A percentile compares a stretch with the other conserved stretches of the same genome.
These are phyloP conservation scores for Spinus pinus DNA, from an alignment of 2,797 vertebrate species.

Conservation along the genomic window DNA sequence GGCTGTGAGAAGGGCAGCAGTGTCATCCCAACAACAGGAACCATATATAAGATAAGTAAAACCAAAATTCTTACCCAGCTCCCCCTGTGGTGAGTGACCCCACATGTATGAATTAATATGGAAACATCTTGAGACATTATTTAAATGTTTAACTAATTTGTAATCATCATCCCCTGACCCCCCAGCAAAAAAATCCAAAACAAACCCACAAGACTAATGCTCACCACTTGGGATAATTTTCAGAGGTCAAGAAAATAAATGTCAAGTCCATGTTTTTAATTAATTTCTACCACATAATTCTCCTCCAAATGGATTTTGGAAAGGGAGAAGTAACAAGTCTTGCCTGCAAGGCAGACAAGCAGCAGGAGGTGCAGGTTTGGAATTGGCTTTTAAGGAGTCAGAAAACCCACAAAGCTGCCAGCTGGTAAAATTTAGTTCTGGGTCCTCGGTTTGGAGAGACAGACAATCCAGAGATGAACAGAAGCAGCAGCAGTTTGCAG, in stretches of 20 bases:
- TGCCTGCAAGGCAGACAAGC: neutral
- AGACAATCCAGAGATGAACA: neutral
- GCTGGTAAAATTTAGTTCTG: neutral
- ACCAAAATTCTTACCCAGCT: neutral
- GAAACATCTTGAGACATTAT: neutral
- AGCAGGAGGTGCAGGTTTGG: neutral
- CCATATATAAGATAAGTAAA: neutral
- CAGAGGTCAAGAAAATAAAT: neutral
- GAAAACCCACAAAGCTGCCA: neutral
- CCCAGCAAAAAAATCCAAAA: neutral
- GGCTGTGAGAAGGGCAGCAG: neutral
- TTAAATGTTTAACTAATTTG: neutral
- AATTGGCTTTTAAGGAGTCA: neutral
- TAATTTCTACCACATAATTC: neutral
- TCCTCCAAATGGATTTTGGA: neutral
- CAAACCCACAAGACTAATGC: neutral
- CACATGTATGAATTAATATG: rapidly evolving
- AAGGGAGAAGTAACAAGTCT: neutral
- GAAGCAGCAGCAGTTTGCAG: neutral
- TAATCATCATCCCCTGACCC: neutral
- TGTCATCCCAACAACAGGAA: neutral
- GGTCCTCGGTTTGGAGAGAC: neutral
- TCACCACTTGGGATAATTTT: neutral
- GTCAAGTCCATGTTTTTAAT: neutral
- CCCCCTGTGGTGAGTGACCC: neutral